Evolutionary conservation across 1,140 invertebrate genomes (phyloP), one percentile per base, ranked within the genome.

Genomic region (Drosophila subobscura): DNA sequence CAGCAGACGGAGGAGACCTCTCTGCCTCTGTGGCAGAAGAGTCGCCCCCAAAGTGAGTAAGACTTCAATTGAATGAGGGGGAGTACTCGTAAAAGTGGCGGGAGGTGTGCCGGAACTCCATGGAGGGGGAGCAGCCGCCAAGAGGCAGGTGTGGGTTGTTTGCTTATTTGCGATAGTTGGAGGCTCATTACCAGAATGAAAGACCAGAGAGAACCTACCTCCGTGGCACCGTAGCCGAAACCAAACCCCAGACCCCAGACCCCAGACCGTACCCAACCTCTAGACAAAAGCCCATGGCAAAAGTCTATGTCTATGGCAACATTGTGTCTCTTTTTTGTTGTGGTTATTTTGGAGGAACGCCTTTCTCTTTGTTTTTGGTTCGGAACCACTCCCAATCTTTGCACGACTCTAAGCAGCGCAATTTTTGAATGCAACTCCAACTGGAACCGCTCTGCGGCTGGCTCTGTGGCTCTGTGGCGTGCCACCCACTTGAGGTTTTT

Each of bases 341-440:
- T 59, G 25, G 68, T 56, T 53, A 57, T 47, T 56, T 59, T 49
- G 46, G 42, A 72, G 79, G 57, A 81, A 81, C 79, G 79, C 79
- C 79, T 81, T 81, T 81, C 79, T 81, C 78, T 81, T 81, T 81
- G 79, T 83, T 73, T 76, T 54, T 44, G 44, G 56, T 52, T 63
- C 46, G 46, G 50, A 75, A 77, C 79, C 79, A 81, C 79, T 81
- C 79, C 79, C 79, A 83, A 74, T 83, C 70, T 81, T 78, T 76
- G 79, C 79, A 81, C 79, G 79, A 78, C 75, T 81, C 79, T 60
- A 52, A 50, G 59, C 68, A 63, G 61, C 73, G 72, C 78, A 76
- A 55, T 77, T 76, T 65, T 58, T 72, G 59, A 73, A 79, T 77
- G 76, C 60, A 77, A 37, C 33, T 37, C 33, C 33, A 37, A 37